Evolutionary conservation across 2,888 invertebrate genomes (phyloP), one percentile per base, ranked within the genome.

Genomic region (Caenorhabditis japonica): DNA sequence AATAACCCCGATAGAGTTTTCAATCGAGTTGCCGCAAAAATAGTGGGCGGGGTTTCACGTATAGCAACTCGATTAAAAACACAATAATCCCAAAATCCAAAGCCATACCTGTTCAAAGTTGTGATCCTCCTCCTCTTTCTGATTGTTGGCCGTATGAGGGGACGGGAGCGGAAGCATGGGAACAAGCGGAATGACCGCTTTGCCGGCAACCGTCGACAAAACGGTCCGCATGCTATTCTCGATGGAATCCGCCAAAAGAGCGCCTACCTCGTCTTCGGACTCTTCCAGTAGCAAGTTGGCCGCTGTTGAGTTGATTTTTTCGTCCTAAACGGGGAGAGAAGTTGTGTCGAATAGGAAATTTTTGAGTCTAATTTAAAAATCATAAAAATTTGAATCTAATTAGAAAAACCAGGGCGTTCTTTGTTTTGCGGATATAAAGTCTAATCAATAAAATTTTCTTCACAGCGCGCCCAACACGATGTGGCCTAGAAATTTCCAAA

Each of bases 251-350:
- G 83, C 83, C 46, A 85, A 56, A 41, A 83, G 56, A 15, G 79
- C 77, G 15, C 83, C 80, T 52, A 82, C 81, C 77, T 81, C 81
- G 41, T 80, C 83, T 33, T 79, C 76, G 10, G 78, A 61, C 69
- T 79, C 85, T 58, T 85, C 84, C 46, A 87, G 66, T 7, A 85
- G 73, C 49, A 85, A 58, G 58, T 85, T 86, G 4, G 79, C 75
- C 7, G 81, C 76, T 8, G 80, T 69, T 17, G 79, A 77, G 46
- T 82, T 79, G 51, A 85, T 52, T 36, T 84, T 79, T 44, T 86
- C 86, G 61, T 86, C 86, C 85, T 85, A 56, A 46, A 78, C 66
- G 5, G 39, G 21, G 36, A 12, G 15, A 19, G 3, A 36, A 12
- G n/a, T 17, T 34, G 39, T 23, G 17, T 13, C 3, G 13, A 25